These are phyloP conservation scores for Rhopalosiphum maidis DNA, from an alignment of 1,140 invertebrate genomes.

Conservation along the genomic window DNA sequence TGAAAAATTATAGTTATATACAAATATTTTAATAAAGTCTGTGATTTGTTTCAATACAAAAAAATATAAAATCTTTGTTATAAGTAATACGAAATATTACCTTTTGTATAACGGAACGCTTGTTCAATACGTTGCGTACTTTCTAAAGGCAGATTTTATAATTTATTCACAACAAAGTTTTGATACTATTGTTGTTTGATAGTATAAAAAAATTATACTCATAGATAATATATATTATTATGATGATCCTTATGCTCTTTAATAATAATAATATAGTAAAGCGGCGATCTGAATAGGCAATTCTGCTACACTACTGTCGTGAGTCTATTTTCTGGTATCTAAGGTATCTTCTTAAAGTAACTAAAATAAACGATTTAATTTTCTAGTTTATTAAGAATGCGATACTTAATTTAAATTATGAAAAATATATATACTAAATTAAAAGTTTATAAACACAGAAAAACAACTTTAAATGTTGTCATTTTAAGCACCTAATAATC, in stretches of 20 bases:
- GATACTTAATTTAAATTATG: not conserved
- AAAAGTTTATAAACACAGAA: too few species aligned
- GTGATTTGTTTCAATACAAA: not conserved
- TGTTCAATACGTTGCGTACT: not conserved
- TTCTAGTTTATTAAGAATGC: not conserved
- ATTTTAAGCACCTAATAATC: too few species aligned
- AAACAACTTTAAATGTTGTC: too few species aligned
- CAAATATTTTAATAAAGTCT: not conserved
- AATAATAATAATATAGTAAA: not conserved
- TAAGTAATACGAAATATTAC: not conserved
- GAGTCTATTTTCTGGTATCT: not conserved
- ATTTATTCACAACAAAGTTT: not conserved
- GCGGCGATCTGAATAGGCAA: not conserved
- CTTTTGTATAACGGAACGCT: not conserved
- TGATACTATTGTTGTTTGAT: not conserved
- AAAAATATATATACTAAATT: too few species aligned
- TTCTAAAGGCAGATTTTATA: not conserved
- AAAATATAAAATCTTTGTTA: not conserved
- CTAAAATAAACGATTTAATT: conserved; percentile 1
- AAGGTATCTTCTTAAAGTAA: not conserved
- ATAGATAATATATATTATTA: not conserved
- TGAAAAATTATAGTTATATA: not conserved
- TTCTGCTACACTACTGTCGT: not conserved
- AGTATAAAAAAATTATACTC: not conserved
- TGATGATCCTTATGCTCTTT: not conserved